phyloP scores from a whole-genome alignment of 2,113 vertebrate genomes.

The Sander vitreus region DNA sequence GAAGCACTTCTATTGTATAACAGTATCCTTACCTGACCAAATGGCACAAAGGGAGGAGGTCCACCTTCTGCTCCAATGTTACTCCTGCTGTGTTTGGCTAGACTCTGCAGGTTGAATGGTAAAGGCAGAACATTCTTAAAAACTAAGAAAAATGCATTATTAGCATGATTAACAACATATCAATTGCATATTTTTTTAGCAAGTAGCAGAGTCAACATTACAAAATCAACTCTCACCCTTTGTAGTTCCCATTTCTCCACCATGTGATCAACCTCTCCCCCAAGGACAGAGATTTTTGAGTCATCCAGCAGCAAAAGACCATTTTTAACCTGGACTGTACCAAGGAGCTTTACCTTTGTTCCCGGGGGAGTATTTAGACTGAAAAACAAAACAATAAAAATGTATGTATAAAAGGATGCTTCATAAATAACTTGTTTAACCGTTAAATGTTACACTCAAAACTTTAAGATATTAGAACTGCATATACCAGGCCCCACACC shows the following conservation, averaged over 20 bases:
- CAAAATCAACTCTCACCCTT: constrained; percentile 87
- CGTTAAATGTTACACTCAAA: constrained; percentile 2
- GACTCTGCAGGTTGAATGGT: constrained; percentile 85
- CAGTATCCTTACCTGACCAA: constrained; percentile 91
- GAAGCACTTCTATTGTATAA: not conserved
- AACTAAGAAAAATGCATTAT: not conserved
- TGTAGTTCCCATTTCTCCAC: constrained; percentile 99
- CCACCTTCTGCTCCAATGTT: constrained; percentile 97
- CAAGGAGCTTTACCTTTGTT: constrained; percentile 95
- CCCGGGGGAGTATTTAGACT: constrained; percentile 92
- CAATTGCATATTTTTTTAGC: not conserved
- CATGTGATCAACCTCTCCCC: constrained; percentile 97
- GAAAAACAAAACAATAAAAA: constrained; percentile 50
- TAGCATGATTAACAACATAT: constrained; percentile 10
- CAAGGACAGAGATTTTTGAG: constrained; percentile 91
- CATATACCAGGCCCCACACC: constrained; percentile 21
- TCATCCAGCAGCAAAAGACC: constrained; percentile 95
- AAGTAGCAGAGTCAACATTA: constrained; percentile 10
- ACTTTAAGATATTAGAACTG: constrained; percentile 33
- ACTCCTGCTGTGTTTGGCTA: constrained; percentile 95
- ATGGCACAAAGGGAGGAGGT: constrained; percentile 97
- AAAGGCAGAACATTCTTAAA: constrained; percentile 33
- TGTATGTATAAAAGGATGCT: constrained; percentile 5
- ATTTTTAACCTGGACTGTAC: constrained; percentile 91
- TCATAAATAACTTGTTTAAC: constrained; percentile 19